phyloP scores from a whole-genome alignment of 2,888 invertebrate genomes.

The Hypena proboscidalis region DNA sequence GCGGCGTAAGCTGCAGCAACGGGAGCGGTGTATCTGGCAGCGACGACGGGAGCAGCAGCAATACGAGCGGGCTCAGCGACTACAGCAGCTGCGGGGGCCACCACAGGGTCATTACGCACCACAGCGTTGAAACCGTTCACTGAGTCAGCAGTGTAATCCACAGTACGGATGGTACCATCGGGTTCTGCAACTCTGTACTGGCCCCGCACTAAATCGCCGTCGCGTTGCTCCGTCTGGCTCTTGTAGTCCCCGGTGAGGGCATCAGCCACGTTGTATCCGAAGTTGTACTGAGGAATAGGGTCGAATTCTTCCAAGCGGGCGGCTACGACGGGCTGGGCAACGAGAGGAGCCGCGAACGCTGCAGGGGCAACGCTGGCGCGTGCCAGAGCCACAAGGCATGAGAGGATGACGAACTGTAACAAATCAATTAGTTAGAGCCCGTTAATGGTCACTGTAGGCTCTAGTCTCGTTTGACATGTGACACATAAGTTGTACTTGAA shows the following conservation, averaged over 20 bases:
- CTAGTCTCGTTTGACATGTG: slow-evolving; percentile 40
- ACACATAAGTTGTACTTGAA: slow-evolving; percentile 73
- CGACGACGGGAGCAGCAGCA: slow-evolving; percentile 52
- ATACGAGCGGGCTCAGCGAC: slow-evolving; percentile 65
- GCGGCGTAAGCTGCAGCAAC: no score
- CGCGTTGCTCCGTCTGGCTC: slow-evolving; percentile 78
- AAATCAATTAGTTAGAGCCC: slow-evolving; percentile 31
- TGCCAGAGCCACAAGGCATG: slow-evolving; percentile 68
- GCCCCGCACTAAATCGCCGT: slow-evolving; percentile 83
- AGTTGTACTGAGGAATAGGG: slow-evolving; percentile 85
- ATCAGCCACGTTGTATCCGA: slow-evolving; percentile 76
- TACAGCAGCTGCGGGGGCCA: slow-evolving; percentile 66
- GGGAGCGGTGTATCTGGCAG: slow-evolving; percentile 55
- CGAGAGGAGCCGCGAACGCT: slow-evolving; percentile 43
- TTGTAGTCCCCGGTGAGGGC: slow-evolving; percentile 78
- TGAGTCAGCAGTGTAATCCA: slow-evolving; percentile 74
- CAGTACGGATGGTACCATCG: slow-evolving; percentile 72
- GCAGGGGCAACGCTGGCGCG: slow-evolving; percentile 66
- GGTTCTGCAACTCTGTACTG: slow-evolving; percentile 74
- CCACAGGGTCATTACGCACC: slow-evolving; percentile 72
- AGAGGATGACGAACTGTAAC: slow-evolving; percentile 74
- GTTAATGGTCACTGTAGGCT: slow-evolving; percentile 25
- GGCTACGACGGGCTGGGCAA: slow-evolving; percentile 61
- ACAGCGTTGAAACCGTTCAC: slow-evolving; percentile 77
- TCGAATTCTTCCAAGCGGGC: slow-evolving; percentile 79